A percentile compares a stretch with the other conserved stretches of the same genome.
phyloP scores from a whole-genome alignment of 2,113 vertebrate species.

The Serilophus lunatus region DNA sequence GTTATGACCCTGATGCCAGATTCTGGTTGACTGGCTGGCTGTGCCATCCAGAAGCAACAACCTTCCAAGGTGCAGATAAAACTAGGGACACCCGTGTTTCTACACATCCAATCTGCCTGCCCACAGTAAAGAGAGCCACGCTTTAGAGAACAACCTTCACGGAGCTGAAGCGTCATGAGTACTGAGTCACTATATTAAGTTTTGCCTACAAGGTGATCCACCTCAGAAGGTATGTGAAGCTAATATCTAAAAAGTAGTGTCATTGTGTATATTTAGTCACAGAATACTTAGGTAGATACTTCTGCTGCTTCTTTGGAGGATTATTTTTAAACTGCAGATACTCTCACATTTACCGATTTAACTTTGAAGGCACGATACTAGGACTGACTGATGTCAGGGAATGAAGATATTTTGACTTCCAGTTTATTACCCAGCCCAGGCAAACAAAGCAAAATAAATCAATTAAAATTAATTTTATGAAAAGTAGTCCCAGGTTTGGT shows the following conservation, averaged over 20 bases:
- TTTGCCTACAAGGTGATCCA: background rate
- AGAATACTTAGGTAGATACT: background rate
- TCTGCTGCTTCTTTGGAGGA: background rate
- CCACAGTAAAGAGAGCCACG: accelerated
- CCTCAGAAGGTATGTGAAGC: background rate
- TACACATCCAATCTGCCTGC: background rate
- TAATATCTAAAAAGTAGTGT: background rate
- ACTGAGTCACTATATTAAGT: too few relatives aligned
- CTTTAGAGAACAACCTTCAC: background rate
- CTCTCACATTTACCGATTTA: background rate
- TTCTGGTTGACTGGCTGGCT: background rate
- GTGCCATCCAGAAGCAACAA: background rate
- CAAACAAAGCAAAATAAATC: constrained; percentile 1
- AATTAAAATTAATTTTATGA: constrained; percentile 24
- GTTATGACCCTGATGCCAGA: accelerated
- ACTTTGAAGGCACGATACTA: background rate
- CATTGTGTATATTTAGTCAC: background rate
- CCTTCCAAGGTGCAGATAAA: background rate
- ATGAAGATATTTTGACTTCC: background rate
- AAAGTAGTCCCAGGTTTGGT: background rate
- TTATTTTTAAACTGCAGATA: background rate
- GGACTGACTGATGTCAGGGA: background rate
- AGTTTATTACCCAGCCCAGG: background rate
- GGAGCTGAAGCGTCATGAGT: background rate
- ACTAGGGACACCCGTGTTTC: background rate